phyloP scores from a whole-genome alignment of 1,140 invertebrate species.

The Tetragnatha versicolor region DNA sequence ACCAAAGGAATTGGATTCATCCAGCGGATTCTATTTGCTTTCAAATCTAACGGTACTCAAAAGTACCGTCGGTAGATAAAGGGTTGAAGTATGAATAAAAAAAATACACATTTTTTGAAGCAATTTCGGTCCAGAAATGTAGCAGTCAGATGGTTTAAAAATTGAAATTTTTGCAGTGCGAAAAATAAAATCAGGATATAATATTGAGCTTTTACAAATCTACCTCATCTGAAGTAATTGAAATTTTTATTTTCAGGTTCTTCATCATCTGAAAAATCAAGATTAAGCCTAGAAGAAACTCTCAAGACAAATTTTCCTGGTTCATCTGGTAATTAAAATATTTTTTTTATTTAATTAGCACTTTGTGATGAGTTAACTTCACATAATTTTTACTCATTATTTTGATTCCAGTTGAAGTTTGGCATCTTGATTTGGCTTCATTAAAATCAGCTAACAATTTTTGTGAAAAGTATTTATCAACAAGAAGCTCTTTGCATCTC shows the following conservation, averaged over 20 bases:
- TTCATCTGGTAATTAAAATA: not conserved
- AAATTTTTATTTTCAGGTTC: conserved; percentile 18
- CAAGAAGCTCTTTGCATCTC: conserved; percentile 73
- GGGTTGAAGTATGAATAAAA: too few species aligned
- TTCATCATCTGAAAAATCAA: conserved; percentile 13
- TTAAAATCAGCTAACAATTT: conserved; percentile 80
- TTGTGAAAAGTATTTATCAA: conserved; percentile 72
- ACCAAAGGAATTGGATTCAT: too few species aligned
- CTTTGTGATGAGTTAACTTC: not conserved
- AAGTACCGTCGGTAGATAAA: too few species aligned
- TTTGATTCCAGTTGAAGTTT: conserved; percentile 1
- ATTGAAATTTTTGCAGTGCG: not conserved
- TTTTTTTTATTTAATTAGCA: not conserved
- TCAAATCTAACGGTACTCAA: too few species aligned
- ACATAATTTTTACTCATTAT: not conserved
- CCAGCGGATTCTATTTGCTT: too few species aligned
- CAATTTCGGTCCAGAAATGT: too few species aligned
- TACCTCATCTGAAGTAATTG: too few species aligned
- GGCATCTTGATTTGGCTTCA: conserved; percentile 65
- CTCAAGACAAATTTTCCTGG: not conserved
- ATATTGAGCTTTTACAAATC: too few species aligned
- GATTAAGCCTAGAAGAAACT: not conserved
- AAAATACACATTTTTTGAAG: too few species aligned
- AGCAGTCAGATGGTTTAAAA: too few species aligned
- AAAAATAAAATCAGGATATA: too few species aligned